Conservation (phyloP, 2,113 vertebrate genomes). For the Struthidea cinerea region DNA sequence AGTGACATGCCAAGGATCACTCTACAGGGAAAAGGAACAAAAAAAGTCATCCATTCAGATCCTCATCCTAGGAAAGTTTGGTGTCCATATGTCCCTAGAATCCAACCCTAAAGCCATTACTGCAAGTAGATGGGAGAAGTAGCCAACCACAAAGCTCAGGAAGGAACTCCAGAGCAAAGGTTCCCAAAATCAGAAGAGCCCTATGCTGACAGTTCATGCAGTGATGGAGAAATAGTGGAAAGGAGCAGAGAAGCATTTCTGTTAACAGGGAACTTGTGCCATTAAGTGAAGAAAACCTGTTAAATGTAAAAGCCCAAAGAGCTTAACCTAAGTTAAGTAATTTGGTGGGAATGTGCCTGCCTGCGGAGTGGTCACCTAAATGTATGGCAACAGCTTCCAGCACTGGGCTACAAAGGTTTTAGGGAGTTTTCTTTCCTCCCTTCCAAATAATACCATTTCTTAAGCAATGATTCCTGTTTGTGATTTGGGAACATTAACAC, state of each 20-base stretch:
- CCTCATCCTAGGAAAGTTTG: background rate
- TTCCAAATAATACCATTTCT: background rate
- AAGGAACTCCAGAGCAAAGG: background rate
- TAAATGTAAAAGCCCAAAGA: background rate
- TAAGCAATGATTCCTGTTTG: background rate
- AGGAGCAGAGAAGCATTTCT: background rate
- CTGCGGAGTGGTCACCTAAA: background rate
- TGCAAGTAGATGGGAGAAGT: rapidly evolving
- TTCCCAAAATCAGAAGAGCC: background rate
- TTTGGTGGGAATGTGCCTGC: background rate
- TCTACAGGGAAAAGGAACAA: background rate
- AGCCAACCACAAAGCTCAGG: background rate
- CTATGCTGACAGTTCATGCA: background rate
- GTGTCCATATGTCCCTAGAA: background rate
- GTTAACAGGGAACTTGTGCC: background rate
- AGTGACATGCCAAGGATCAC: background rate
- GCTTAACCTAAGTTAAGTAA: background rate
- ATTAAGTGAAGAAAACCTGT: background rate
- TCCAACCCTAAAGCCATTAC: background rate
- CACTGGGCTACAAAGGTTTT: background rate
- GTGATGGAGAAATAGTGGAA: background rate
- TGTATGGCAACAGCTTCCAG: background rate
- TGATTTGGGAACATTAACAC: background rate
- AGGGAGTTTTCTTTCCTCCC: background rate
- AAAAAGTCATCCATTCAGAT: background rate